These are phyloP conservation scores for Protonemura montana DNA, from an alignment of 2,888 invertebrate species.

Conservation along the genomic window DNA sequence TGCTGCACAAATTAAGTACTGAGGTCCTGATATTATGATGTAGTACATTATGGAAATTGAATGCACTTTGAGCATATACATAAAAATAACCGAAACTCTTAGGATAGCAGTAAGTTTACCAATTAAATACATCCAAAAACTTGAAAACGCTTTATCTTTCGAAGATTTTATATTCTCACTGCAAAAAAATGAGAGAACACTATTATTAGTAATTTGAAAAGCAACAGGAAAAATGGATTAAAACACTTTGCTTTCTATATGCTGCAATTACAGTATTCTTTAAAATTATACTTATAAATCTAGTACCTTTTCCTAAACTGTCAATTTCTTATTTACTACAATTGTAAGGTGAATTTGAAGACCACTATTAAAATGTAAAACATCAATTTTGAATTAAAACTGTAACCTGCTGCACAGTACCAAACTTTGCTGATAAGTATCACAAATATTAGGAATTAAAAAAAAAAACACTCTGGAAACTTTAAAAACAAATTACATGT, in stretches of 20 bases:
- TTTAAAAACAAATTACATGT: background rate
- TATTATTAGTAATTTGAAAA: no score
- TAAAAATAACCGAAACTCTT: background rate
- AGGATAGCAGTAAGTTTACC: background rate
- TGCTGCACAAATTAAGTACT: background rate
- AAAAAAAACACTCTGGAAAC: conserved; percentile 8
- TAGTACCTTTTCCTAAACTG: no score
- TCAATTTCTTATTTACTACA: no score
- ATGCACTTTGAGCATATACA: background rate
- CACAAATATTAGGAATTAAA: conserved; percentile 26
- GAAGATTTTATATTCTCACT: background rate
- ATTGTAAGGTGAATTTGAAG: no score
- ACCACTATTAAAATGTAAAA: no score
- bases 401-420: background rate
- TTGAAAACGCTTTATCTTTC: background rate
- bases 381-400: background rate
- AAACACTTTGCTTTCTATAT: no score
- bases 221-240: no score
- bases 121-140: background rate
- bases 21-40: background rate
- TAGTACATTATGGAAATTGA: background rate
- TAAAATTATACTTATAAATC: no score
- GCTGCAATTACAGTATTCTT: no score
- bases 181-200: background rate
- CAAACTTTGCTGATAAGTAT: background rate